These are phyloP conservation scores for Lutraria lutraria DNA, from an alignment of 2,888 invertebrate species.

Conservation along the genomic window DNA sequence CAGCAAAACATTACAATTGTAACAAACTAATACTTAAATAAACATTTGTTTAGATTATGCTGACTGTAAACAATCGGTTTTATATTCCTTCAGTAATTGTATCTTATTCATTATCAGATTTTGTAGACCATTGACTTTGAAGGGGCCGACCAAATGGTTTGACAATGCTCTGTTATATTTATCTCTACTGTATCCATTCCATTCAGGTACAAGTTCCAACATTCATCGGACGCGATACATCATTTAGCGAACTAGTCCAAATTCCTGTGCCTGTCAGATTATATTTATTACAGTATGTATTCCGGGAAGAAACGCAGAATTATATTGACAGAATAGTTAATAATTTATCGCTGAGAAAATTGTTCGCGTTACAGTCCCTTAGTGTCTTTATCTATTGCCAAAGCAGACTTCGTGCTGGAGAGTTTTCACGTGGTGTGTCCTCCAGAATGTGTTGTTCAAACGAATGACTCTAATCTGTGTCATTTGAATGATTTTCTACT, in stretches of 20 bases:
- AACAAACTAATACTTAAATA: conserved; percentile 6
- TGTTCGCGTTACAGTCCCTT: neutral
- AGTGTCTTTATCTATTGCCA: neutral
- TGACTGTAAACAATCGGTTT: neutral
- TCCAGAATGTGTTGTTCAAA: too few species aligned
- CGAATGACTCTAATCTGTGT: too few species aligned
- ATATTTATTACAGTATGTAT: neutral
- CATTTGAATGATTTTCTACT: too few species aligned
- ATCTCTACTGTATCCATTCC: neutral
- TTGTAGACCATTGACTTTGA: conserved; percentile 25
- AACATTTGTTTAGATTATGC: conserved; percentile 34
- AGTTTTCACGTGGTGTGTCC: neutral
- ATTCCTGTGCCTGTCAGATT: neutral
- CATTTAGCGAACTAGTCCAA: neutral
- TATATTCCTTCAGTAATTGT: conserved; percentile 20
- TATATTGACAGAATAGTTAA: conserved; percentile 9
- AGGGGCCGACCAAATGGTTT: neutral
- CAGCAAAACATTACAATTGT: conserved; percentile 27
- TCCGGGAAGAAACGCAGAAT: neutral
- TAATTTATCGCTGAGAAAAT: neutral
- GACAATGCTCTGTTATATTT: conserved; percentile 8
- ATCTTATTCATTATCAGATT: conserved; percentile 33
- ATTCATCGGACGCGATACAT: neutral
- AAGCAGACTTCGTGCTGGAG: neutral
- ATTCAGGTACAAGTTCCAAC: conserved; percentile 11